A percentile compares a stretch with the other conserved stretches of the same genome.
phyloP scores from a whole-genome alignment of 2,888 invertebrate species.

The Lasioglossum oenotherae region DNA sequence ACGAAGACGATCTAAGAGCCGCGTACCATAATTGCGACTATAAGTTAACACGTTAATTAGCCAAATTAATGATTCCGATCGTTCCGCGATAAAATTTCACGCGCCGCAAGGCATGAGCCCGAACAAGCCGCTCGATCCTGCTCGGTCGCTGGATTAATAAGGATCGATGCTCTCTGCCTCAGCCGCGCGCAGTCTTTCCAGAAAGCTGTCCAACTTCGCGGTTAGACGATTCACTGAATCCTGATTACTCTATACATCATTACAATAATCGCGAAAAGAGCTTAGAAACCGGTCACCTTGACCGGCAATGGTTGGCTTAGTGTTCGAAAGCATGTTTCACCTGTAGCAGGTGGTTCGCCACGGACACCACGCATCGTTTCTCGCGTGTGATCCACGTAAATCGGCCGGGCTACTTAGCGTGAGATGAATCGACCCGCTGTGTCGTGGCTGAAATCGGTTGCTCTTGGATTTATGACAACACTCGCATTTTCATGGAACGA shows the following conservation, averaged over 20 bases:
- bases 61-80: constrained; percentile 35
- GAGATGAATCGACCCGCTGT: neutral
- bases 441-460: neutral
- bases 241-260: no score
- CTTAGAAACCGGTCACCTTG: no score
- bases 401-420: neutral
- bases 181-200: constrained; percentile 25
- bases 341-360: neutral
- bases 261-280: no score
- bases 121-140: neutral
- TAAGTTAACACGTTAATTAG: constrained; percentile 49
- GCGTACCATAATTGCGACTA: constrained; percentile 18
- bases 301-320: no score
- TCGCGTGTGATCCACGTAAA: neutral
- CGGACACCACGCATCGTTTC: no score
- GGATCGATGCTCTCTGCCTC: constrained; percentile 40
- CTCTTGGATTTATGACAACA: neutral
- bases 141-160: constrained; percentile 31
- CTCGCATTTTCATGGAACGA: constrained; percentile 63
- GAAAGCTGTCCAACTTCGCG: neutral
- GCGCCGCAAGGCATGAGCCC: constrained; percentile 36
- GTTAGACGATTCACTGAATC: neutral
- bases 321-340: no score
- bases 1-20: neutral
- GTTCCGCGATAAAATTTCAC: constrained; percentile 41